Base-by-base conservation (phyloP, 1,140 invertebrate species). In the Orius insidiosus region DNA sequence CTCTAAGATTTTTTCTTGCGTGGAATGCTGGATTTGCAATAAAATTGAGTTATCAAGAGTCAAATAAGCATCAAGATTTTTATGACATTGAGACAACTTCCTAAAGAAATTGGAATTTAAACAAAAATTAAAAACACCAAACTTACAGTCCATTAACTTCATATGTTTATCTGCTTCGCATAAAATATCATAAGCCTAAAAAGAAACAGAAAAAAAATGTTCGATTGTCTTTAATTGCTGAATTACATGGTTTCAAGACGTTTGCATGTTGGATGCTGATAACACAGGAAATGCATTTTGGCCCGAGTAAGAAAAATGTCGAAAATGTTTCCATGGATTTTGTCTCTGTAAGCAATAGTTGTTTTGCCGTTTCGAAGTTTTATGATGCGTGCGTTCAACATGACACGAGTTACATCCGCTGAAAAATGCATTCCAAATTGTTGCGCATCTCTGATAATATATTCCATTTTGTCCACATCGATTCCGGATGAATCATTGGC, bases 381-480 rank as follows among this genome's bases (percentile, higher is more conserved):
- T n/a, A 58, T 42, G 11, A 18, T 40, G 32, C 51, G 52, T 18
- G 52, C 50, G 37, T 50, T 14, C 6, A 58, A 39, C n/a, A n/a
- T n/a, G 8, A 58, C 32, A 31, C 56, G 38, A 11, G 35, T 33
- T 45, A 55, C 53, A 36, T 58, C 54, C 44, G 56, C 49, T 16
- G 47, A 40, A 36, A 53, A 51, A 9, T 33, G 50, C 4, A 57
- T 41, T 33, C 54, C 54, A 7, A 58, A 48, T 10, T 50, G 48
- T 3, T 58, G 54, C 33, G 56, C 67, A 56, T 81, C 78, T 45
- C 78, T 60, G 9, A 69, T 58, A 37, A 80, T 64, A 53, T 81
- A 81, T 55, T 81, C 78, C 68, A 68, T 79, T 59, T 78, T 79
- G 58, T 81, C 78, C 4, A 81, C 78, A 62, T 82, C 78, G 19